Percentiles rank a stretch among this genome's conserved stretches.
Conservation (phyloP, 23 tunicate genomes). For the Trididemnum nubilum region DNA sequence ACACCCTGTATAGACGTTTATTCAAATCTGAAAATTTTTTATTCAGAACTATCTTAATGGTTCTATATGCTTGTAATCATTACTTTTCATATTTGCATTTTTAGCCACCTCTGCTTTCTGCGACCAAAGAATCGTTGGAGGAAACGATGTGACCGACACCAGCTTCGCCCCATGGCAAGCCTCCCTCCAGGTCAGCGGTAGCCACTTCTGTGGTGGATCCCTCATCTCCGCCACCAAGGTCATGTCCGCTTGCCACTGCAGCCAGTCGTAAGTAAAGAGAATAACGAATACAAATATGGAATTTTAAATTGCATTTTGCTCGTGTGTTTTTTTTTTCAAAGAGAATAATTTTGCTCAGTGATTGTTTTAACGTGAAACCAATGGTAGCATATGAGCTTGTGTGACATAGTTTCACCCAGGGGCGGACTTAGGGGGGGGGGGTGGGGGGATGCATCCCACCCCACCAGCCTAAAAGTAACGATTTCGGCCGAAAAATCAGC, state of each 20-base stretch:
- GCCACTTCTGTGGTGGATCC: constrained; percentile 72
- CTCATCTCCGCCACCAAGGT: constrained; percentile 51
- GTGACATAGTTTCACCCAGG: too few relatives aligned
- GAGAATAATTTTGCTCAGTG: neutral
- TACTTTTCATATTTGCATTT: too few relatives aligned
- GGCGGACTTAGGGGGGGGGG: too few relatives aligned
- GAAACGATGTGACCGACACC: constrained; percentile 26
- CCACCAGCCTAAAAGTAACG: too few relatives aligned
- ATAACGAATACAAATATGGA: neutral
- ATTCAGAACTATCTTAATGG: too few relatives aligned
- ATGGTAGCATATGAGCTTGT: neutral
- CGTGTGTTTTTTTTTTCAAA: neutral
- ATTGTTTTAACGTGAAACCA: neutral
- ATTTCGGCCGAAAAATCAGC: too few relatives aligned
- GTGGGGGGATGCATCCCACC: too few relatives aligned
- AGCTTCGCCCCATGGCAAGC: constrained; percentile 68
- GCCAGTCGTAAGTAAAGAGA: constrained; percentile 24
- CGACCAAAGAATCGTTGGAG: constrained; percentile 40
- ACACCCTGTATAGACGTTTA: too few relatives aligned
- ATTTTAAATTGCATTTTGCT: neutral
- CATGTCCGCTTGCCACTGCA: constrained; percentile 69
- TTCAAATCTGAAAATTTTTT: too few relatives aligned
- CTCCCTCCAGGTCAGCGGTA: constrained; percentile 51
- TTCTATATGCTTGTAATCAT: too few relatives aligned
- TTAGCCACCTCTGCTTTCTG: constrained; percentile 1